phyloP scores from a whole-genome alignment of 2,113 vertebrate genomes.

The Pituophis catenifer region DNA sequence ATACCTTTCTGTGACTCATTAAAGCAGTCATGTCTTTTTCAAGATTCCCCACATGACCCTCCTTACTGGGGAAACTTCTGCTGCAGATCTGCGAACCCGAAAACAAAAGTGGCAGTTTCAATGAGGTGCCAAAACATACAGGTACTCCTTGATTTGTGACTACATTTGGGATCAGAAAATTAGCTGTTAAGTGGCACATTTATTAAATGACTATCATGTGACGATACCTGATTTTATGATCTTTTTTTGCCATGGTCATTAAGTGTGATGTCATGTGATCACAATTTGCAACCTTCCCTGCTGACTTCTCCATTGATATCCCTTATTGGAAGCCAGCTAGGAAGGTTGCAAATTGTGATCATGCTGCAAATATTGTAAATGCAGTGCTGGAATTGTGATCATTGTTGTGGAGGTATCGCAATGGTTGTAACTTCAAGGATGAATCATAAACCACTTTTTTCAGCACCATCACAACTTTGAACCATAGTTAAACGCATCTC shows the following conservation, averaged over 20 bases:
- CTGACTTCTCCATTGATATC: neutral
- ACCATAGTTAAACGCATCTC: neutral
- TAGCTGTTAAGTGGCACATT: neutral
- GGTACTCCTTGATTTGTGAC: neutral
- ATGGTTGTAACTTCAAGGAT: neutral
- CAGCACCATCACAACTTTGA: neutral
- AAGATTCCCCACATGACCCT: neutral
- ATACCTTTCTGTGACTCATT: neutral
- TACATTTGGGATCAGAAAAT: neutral
- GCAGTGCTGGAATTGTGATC: neutral
- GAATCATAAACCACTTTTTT: neutral
- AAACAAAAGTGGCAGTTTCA: neutral
- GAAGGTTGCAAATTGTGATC: neutral
- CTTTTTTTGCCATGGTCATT: neutral
- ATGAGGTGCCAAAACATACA: neutral
- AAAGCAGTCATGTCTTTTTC: neutral
- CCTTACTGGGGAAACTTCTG: neutral
- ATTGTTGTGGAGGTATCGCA: neutral
- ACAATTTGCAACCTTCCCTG: neutral
- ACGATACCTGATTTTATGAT: neutral
- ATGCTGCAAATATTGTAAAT: neutral
- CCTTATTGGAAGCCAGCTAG: neutral
- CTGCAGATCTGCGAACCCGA: neutral
- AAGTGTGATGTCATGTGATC: neutral
- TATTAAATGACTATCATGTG: neutral